These are phyloP conservation scores for Zygaena filipendulae DNA, from an alignment of 2,888 invertebrate species.

Conservation along the genomic window DNA sequence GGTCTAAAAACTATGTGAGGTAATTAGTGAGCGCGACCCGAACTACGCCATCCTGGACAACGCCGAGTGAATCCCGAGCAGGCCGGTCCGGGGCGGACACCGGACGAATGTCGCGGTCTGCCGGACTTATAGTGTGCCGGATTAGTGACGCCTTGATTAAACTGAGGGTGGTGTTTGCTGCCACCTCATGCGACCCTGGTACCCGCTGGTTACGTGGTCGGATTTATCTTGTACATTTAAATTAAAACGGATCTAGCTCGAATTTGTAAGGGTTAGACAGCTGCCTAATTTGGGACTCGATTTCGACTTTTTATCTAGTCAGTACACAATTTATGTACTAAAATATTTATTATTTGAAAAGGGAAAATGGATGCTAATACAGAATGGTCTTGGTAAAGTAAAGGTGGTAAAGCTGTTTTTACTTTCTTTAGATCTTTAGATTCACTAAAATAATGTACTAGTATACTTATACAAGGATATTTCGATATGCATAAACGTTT, in stretches of 20 bases:
- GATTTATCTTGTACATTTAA: too few species aligned
- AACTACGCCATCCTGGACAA: constrained; percentile 30
- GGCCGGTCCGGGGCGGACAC: constrained; percentile 29
- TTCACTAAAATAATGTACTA: too few species aligned
- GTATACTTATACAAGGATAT: too few species aligned
- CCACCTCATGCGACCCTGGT: constrained; percentile 55
- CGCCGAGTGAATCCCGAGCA: constrained; percentile 30
- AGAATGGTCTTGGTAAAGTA: too few species aligned
- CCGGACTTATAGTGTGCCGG: constrained; percentile 47
- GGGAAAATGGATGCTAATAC: too few species aligned
- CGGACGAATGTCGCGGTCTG: constrained; percentile 56
- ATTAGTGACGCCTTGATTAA: constrained; percentile 56
- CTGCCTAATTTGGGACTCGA: too few species aligned
- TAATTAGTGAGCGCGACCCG: constrained; percentile 11
- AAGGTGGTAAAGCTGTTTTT: too few species aligned
- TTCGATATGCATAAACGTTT: too few species aligned
- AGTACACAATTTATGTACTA: too few species aligned
- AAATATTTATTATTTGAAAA: too few species aligned
- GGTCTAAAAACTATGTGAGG: neutral
- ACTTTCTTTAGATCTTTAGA: too few species aligned
- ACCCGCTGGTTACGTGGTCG: constrained; percentile 20
- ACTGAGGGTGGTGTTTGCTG: constrained; percentile 40
- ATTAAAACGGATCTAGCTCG: constrained; percentile 8
- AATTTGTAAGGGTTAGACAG: constrained; percentile 12
- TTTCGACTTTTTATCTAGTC: too few species aligned